phyloP scores from a whole-genome alignment of 2,888 invertebrate genomes.

The Homarus gammarus region DNA sequence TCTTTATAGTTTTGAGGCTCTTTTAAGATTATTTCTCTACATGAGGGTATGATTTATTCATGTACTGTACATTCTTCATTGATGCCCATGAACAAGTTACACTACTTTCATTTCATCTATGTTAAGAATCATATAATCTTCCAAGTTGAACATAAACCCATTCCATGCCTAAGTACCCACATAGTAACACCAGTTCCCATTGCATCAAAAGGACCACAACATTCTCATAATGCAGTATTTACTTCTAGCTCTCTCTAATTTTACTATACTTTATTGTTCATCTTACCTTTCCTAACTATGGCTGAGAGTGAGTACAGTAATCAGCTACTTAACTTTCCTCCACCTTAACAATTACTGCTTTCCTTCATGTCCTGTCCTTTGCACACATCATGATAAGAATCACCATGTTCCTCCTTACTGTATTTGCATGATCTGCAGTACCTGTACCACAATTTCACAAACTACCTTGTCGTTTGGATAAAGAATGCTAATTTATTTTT shows the following conservation, averaged over 20 bases:
- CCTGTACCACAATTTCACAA: background rate
- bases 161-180: slow-evolving; percentile 1
- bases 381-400: background rate
- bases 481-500: background rate
- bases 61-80: background rate
- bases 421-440: background rate
- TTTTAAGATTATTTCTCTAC: background rate
- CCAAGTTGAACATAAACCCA: slow-evolving; percentile 20
- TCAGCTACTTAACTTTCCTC: background rate
- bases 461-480: background rate
- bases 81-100: slow-evolving; percentile 21
- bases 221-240: background rate
- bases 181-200: background rate
- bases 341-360: background rate
- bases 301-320: background rate
- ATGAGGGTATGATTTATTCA: background rate
- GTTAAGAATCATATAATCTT: slow-evolving; percentile 9
- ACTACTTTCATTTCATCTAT: slow-evolving; percentile 12
- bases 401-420: background rate
- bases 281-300: background rate
- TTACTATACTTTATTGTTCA: too few relatives aligned
- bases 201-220: slow-evolving; percentile 5
- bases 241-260: background rate
- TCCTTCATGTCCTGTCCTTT: background rate
- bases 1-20: background rate